These are phyloP conservation scores for Caenorhabditis inopinata DNA, from an alignment of 1,140 invertebrate species.

Conservation along the genomic window DNA sequence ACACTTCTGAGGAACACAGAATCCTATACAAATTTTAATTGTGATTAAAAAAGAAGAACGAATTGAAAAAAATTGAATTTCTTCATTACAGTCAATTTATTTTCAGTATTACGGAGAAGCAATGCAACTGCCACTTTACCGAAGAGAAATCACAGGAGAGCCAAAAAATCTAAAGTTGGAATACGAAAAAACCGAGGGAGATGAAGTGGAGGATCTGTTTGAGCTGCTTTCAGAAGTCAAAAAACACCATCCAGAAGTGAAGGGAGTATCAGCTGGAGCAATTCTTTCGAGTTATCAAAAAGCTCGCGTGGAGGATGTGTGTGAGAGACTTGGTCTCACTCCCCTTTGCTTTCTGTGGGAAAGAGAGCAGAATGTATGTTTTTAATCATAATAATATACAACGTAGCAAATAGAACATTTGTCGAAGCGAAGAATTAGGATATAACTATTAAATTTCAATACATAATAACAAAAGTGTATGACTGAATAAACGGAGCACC, in stretches of 20 bases:
- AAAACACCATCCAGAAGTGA: constrained; percentile 69
- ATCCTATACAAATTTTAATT: no score
- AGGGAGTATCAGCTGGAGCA: constrained; percentile 86
- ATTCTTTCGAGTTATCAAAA: constrained; percentile 97
- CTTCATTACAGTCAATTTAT: no score
- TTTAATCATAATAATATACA: not conserved
- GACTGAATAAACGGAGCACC: no score
- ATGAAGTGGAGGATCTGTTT: constrained; percentile 99
- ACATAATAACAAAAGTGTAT: not conserved
- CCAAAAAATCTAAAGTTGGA: constrained; percentile 75
- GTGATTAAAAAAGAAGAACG: no score
- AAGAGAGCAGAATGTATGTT: constrained; percentile 76
- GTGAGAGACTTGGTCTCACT: constrained; percentile 81
- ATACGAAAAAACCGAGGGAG: constrained; percentile 77
- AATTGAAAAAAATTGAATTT: no score
- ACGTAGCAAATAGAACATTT: not conserved
- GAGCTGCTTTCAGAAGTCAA: constrained; percentile 80
- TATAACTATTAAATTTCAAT: no score
- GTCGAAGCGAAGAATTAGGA: no score
- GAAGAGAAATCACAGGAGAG: constrained; percentile 77
- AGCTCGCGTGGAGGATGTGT: constrained; percentile 95
- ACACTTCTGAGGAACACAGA: no score
- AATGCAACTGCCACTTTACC: constrained; percentile 85
- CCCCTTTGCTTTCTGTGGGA: constrained; percentile 90
- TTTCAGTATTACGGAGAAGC: constrained; percentile 80